phyloP scores from a whole-genome alignment of 2,113 vertebrate species.

The Azemiops feae region DNA sequence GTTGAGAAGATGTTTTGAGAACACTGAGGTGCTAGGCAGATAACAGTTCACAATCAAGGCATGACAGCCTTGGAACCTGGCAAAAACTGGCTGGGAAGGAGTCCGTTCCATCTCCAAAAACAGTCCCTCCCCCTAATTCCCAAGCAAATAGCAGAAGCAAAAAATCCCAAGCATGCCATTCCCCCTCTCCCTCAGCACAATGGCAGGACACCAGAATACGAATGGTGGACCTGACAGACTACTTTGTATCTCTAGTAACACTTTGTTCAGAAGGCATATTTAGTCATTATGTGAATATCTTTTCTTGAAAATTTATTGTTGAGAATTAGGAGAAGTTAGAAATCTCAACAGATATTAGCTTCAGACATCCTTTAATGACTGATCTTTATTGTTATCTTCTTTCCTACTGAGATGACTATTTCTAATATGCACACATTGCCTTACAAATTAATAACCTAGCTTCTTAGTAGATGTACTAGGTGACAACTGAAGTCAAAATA shows the following conservation, averaged over 20 bases:
- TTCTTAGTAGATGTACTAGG: constrained; percentile 30
- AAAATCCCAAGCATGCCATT: no score
- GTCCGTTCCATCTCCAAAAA: no score
- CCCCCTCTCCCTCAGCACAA: no score
- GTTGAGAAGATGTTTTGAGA: no score
- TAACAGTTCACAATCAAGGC: no score
- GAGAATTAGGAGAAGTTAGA: background rate
- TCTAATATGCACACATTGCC: constrained; percentile 3
- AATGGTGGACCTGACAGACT: no score
- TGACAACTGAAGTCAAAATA: constrained; percentile 1
- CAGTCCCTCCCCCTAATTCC: no score
- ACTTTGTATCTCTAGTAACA: background rate
- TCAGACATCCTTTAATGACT: background rate
- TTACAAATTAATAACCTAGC: constrained; percentile 2
- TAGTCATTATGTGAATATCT: background rate
- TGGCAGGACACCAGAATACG: no score
- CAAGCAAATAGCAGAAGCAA: no score
- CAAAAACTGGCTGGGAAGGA: no score
- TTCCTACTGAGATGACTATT: background rate
- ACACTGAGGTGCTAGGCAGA: no score
- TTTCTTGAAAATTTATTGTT: background rate
- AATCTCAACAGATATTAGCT: background rate
- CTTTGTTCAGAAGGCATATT: background rate
- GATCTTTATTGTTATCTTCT: background rate
- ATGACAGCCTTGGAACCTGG: no score